Evolutionary conservation across 2,113 vertebrate species (phyloP).

Genomic region (Siniperca knerii): DNA sequence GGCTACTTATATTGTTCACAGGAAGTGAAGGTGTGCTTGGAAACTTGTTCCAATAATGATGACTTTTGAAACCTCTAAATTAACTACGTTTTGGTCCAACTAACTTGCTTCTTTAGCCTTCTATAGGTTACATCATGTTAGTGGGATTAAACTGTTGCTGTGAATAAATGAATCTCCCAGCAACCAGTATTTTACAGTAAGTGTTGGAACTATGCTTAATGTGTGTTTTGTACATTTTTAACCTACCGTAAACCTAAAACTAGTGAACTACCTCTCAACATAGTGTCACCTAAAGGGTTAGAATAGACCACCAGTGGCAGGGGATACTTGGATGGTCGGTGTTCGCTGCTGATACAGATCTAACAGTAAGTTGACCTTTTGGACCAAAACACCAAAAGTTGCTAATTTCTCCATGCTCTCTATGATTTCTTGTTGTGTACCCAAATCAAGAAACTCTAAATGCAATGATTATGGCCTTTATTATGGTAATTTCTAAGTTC

Average conservation of each 20-base stretch:
- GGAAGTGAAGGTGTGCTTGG: not conserved
- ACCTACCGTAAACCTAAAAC: not conserved
- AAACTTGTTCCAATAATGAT: not conserved
- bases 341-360: not conserved
- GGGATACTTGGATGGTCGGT: not conserved
- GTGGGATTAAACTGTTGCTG: not conserved
- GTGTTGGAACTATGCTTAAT: not conserved
- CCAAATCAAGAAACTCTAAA: not conserved
- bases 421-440: not conserved
- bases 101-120: not conserved
- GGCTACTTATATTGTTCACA: not conserved
- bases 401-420: not conserved
- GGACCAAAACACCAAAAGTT: not conserved
- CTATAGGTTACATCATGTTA: not conserved
- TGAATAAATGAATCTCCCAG: not conserved
- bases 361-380: not conserved
- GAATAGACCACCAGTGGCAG: not conserved
- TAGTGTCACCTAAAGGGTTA: too few relatives aligned
- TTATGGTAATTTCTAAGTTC: not conserved
- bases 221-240: not conserved
- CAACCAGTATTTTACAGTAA: not conserved
- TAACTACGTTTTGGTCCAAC: not conserved
- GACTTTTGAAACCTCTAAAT: not conserved
- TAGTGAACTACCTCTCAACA: not conserved
- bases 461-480: not conserved